Conservation (phyloP, 2,797 vertebrate genomes). For the Antennarius maculatus region DNA sequence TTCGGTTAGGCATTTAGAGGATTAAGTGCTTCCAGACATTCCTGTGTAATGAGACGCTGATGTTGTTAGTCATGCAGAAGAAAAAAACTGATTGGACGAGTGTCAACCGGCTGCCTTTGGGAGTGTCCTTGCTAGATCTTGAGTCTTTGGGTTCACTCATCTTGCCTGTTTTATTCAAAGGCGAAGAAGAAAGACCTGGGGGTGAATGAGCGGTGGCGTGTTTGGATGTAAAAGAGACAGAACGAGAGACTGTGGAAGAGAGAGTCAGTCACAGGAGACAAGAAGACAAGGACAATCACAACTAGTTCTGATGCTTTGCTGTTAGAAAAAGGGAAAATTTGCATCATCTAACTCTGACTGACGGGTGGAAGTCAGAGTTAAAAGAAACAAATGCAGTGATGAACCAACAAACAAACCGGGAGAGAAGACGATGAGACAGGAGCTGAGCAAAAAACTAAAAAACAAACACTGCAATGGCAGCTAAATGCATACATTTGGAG, state of each 20-base stretch:
- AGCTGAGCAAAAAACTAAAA: slow-evolving; percentile 1
- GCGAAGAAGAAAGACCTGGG: slow-evolving; percentile 53
- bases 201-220: slow-evolving; percentile 43
- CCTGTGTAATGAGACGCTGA: slow-evolving; percentile 82
- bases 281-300: slow-evolving; percentile 40
- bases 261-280: slow-evolving; percentile 3
- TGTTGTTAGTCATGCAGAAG: slow-evolving; percentile 76
- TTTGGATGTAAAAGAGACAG: slow-evolving; percentile 30
- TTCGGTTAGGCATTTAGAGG: slow-evolving; percentile 76
- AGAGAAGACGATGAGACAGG: not conserved
- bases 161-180: slow-evolving; percentile 64
- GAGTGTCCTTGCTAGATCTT: slow-evolving; percentile 65
- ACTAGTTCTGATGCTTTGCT: slow-evolving; percentile 27
- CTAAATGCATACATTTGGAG: slow-evolving; percentile 61
- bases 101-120: slow-evolving; percentile 65
- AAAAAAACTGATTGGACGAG: slow-evolving; percentile 72
- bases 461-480: slow-evolving; percentile 17
- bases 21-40: slow-evolving; percentile 82
- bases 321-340: slow-evolving; percentile 12
- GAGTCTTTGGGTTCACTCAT: slow-evolving; percentile 63
- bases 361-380: slow-evolving; percentile 14
- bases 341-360: slow-evolving; percentile 17
- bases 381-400: slow-evolving; percentile 13
- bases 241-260: slow-evolving; percentile 7
- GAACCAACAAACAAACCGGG: slow-evolving; percentile 6